Evolutionary conservation across 1,140 invertebrate species (phyloP), one percentile per base, ranked within the genome.

Genomic region (Drosophila hydei): DNA sequence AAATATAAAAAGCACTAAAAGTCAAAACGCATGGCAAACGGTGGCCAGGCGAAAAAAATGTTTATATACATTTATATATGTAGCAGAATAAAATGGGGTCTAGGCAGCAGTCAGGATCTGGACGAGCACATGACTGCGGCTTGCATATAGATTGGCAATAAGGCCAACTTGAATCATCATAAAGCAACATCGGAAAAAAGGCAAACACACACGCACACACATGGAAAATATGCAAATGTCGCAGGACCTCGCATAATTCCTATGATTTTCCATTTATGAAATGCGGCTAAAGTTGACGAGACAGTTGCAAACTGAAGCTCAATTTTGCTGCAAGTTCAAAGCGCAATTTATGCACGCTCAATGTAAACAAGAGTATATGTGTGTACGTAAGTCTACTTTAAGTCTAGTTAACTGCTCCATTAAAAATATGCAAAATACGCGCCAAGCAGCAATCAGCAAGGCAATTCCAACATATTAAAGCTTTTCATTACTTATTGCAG

Each of bases 121-220:
- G 16, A 59, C 27, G 61, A 70, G 61, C 67, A 61, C 60, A 47
- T 69, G 69, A 69, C 64, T 59, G 58, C 27, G 72, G 68, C 83
- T 67, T 88, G 83, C 83, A 88, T 83, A 89, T 83, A 89, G 84
- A 88, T 88, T 88, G 83, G 78, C 83, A 88, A 88, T 88, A 88
- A 88, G 84, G 65, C 68, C 72, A 84, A 89, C 72, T 88, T 83
- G 72, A 70, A 88, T 68, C 83, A 79, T 76, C 80, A 85, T 84
- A 67, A 50, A 48, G 65, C 51, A 42, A 14, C 54, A 59, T 25
- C 54, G 36, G 23, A 7, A 12, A 23, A 23, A 64, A 50, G 11
- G 12, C n/a, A 23, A 50, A 19, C 9, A 43, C 14, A 16, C 38
- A 3, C 38, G 16, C 38, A 42, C 38, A 38, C 30, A 48, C 58